Evolutionary conservation across 92 coral and sea anemone species (phyloP), one percentile per base, ranked within the genome.

Genomic region (Isaurus tuberculatus): DNA sequence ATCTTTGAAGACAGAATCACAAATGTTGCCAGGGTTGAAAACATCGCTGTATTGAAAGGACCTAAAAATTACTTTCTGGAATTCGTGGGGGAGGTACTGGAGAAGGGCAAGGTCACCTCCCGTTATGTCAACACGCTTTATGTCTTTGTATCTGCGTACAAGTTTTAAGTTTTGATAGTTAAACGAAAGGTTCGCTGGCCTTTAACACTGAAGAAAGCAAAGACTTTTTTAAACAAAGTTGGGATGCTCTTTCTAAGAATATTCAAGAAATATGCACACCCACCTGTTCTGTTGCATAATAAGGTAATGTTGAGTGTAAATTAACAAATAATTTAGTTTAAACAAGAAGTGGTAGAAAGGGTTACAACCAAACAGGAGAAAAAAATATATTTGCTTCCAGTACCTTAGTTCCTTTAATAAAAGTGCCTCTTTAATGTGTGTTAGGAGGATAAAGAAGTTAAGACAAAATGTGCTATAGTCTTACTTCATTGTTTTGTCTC

Each of bases 51-150:
- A 17, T 58, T 92, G 20, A 40, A 53, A 27, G 87, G 87, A 27
- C 84, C 90, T 0, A 75, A 63, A 33, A 65, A 22, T 5, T 90
- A 87, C 70, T 29, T 15, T 28, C 58, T 92, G 69, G 73, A 85
- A 27, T 92, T 92, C 49, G 84, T 79, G 7, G 96, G 93, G 17
- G 96, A 92, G 40, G 87, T 92, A 48, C 30, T 65, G 25, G 89
- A 82, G 25, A 72, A 65, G 37, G 64, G 64, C 1, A 83, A 79
- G 0, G 75, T 92, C 63, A 89, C 81, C 44, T 92, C 96, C 17
- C 80, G 92, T 80, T 90, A 87, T 43, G 61, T 87, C 8, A 83
- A 92, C 66, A 70, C 33, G 15, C 89, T 92, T 64, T 92, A 87
- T 48, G 78, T 92, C 7, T 90, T 80, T 68, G 90, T 92, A 32